Evolutionary conservation across 1,140 invertebrate species (phyloP), one percentile per base, ranked within the genome.

Genomic region (Calosoma granatense): DNA sequence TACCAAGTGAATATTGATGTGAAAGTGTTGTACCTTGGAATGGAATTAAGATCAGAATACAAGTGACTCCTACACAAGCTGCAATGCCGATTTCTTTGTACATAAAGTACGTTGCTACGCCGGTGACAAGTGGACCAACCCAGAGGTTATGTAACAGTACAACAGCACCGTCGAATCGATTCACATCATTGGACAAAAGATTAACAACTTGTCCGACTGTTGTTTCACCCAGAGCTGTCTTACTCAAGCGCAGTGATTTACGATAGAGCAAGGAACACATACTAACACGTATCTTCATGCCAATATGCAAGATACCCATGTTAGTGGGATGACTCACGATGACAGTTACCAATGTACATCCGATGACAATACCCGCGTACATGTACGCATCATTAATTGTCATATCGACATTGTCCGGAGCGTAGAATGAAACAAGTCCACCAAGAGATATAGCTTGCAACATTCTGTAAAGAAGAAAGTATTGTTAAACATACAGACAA

Each of bases 171-270:
- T 88, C 85, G 61, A 88, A 88, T 20, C 84, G 71, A 20, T 81
- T 84, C 9, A 86, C 81, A 65, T 94, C 91, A 58, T 94, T 94
- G 1, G 91, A 92, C 53, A 94, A 70, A 0, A 95, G 75, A 70
- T 94, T 96, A 0, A 95, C 85, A 54, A 92, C 87, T 67, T 92
- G 87, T 0, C 91, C 92, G 1, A 86, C 77, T 0, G 90, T 84
- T 0, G 88, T 90, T 68, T 87, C 81, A 0, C 81, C 82, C 15
- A 91, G 70, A n/a, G 88, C 84, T n/a, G 76, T 79, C 60, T 76
- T 77, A 3, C 79, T 82, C 0, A 85, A 64, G 61, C 72, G 73
- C 39, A 86, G 65, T 1, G 76, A 86, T 84, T 81, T 94, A 90
- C 69, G 85, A 67, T 92, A 94, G 54, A 94, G 83, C 0, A 94